Base-by-base conservation (phyloP, 2,113 vertebrate genomes). In the Holacanthus passer region DNA sequence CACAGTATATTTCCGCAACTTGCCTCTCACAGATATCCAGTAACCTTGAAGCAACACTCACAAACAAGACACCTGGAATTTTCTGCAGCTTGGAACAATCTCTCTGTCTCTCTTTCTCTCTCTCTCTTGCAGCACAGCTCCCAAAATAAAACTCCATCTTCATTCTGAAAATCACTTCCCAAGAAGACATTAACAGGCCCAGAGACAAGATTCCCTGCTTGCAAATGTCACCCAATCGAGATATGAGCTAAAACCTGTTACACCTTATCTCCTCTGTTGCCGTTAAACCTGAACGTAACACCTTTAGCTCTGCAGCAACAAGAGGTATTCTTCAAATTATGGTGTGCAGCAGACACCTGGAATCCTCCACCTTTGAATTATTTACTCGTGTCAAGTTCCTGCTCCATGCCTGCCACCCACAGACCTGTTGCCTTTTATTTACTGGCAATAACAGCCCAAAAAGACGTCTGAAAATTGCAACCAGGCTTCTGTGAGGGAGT, bases 371-470 rank as follows among this genome's bases (percentile, higher is more conserved):
- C 68, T 83, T n/a, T 87, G 55, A 89, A 91, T 91, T 79, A 87
- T 84, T 89, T 64, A 86, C 64, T 22, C 5, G 29, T 84, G 78
- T 87, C 77, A 77, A 74, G 37, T 80, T 79, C 43, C 22, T 52
- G 64, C 58, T 79, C 45, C 39, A 11, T 32, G 8, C 59, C 55
- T 81, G 77, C 60, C 74, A 65, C 84, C 76, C 64, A 60, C 73
- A 84, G 39, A 88, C 79, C 63, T 77, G 70, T 80, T 84, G 81
- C 62, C 71, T 85, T 84, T 82, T 67, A 86, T 86, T 83, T 82
- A 50, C 73, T 56, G 75, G 58, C 52, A 63, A 70, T 48, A 83
- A 64, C 53, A 39, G 35, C 68, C 43, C n/a, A 43, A 68, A 86
- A 41, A 68, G 16, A 76, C 55, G 52, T 32, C 60, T 20, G 37